Evolutionary conservation across 2,797 vertebrate species (phyloP).

Genomic region (Pseudochaenichthys georgianus): DNA sequence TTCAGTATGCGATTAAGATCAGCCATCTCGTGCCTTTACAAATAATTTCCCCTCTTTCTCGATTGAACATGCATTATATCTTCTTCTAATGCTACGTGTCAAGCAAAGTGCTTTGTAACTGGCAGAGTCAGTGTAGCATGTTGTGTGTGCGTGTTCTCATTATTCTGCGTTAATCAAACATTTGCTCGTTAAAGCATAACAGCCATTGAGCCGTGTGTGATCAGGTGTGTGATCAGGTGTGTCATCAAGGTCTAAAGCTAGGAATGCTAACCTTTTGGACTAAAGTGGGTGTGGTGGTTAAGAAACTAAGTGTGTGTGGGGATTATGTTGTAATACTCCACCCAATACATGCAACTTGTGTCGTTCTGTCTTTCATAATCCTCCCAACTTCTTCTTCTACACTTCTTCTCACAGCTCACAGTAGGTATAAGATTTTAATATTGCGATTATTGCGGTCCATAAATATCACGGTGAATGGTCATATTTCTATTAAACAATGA

Average conservation of each 20-base stretch:
- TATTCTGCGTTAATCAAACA: slow-evolving; percentile 20
- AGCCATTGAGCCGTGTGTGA: not conserved
- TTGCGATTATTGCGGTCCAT: no score
- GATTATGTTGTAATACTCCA: slow-evolving; percentile 4
- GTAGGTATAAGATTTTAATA: not conserved
- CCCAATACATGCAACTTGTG: not conserved
- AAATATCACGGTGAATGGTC: not conserved
- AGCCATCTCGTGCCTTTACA: not conserved
- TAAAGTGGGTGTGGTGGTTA: slow-evolving; percentile 29
- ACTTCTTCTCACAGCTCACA: no score
- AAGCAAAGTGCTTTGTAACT: slow-evolving; percentile 1
- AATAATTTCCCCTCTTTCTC: not conserved
- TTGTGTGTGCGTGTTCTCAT: not conserved
- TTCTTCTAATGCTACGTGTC: not conserved
- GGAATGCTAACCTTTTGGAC: slow-evolving; percentile 59
- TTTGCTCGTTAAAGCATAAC: slow-evolving; percentile 10
- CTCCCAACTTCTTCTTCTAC: not conserved
- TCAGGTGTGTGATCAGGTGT: slow-evolving; percentile 18
- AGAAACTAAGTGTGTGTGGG: slow-evolving; percentile 13
- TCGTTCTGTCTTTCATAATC: not conserved
- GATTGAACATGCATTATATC: not conserved
- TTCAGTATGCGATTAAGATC: not conserved
- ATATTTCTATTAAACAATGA: not conserved
- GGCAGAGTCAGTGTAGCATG: not conserved
- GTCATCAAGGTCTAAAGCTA: slow-evolving; percentile 36